These are phyloP conservation scores for Craterocephalus amniculus DNA, from an alignment of 2,797 vertebrate genomes.

Conservation along the genomic window DNA sequence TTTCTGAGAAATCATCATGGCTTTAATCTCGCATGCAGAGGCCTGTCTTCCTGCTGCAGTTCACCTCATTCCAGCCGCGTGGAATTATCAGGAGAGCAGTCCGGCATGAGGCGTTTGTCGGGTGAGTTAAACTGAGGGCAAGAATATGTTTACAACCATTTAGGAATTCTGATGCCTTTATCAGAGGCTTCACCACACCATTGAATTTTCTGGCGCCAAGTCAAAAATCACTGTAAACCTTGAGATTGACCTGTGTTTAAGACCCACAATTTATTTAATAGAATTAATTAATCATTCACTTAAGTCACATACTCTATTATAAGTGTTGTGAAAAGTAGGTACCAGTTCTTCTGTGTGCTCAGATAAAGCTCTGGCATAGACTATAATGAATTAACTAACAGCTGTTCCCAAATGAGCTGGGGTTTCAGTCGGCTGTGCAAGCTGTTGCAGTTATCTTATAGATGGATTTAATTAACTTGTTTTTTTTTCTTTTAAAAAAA, in stretches of 20 bases:
- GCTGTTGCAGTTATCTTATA: neutral
- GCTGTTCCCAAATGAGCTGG: neutral
- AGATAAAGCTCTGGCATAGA: neutral
- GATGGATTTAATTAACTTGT: neutral
- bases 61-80: constrained; percentile 45
- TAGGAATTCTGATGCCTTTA: constrained; percentile 22
- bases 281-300: neutral
- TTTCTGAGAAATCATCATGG: constrained; percentile 53
- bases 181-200: neutral
- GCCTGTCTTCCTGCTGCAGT: constrained; percentile 37
- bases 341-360: neutral
- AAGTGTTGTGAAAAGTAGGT: neutral
- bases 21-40: constrained; percentile 46
- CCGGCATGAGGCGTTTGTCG: constrained; percentile 45
- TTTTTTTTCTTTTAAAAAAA: neutral
- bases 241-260: neutral
- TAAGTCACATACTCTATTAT: neutral
- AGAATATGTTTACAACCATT: constrained; percentile 30
- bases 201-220: constrained; percentile 1
- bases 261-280: neutral
- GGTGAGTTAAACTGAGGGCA: constrained; percentile 33
- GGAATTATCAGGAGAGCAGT: constrained; percentile 32
- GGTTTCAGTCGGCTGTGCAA: fast-evolving
- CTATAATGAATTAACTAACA: neutral
- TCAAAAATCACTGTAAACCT: constrained; percentile 6